Conservation (phyloP, 2,888 invertebrate species). For the Dolichomitus sp. region DNA sequence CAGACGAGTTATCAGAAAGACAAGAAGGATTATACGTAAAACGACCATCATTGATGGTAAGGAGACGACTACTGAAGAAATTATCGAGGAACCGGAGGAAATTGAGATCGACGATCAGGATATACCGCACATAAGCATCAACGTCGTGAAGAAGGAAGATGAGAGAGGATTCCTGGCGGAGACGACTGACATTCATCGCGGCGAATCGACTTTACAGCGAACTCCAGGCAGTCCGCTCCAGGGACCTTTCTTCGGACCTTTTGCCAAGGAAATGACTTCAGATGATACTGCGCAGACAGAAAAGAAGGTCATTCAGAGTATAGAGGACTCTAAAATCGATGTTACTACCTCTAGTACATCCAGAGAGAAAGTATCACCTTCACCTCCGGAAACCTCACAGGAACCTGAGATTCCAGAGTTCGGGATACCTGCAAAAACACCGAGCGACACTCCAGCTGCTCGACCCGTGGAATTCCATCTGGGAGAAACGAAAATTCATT, state of each 20-base stretch:
- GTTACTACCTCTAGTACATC: neutral
- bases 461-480: conserved; percentile 6
- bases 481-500: conserved; percentile 39
- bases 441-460: neutral
- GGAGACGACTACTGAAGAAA: conserved; percentile 94
- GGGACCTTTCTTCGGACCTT: conserved; percentile 78
- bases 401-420: conserved; percentile 19
- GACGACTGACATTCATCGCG: neutral
- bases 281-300: conserved; percentile 33
- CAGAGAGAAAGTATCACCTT: neutral
- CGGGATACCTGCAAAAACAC: conserved; percentile 26
- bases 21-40: conserved; percentile 91
- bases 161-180: conserved; percentile 83
- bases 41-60: conserved; percentile 94
- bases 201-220: neutral
- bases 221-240: conserved; percentile 71
- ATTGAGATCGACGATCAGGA: conserved; percentile 91
- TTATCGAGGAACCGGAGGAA: conserved; percentile 94
- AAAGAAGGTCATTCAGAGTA: conserved; percentile 28
- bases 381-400: neutral
- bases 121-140: conserved; percentile 91
- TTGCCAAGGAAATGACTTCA: conserved; percentile 74
- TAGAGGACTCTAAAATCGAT: conserved; percentile 67
- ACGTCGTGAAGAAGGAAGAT: conserved; percentile 88
- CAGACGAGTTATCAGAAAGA: conserved; percentile 91